phyloP scores from a whole-genome alignment of 2,797 vertebrate species.

The Rhabdophis nuchalis region DNA sequence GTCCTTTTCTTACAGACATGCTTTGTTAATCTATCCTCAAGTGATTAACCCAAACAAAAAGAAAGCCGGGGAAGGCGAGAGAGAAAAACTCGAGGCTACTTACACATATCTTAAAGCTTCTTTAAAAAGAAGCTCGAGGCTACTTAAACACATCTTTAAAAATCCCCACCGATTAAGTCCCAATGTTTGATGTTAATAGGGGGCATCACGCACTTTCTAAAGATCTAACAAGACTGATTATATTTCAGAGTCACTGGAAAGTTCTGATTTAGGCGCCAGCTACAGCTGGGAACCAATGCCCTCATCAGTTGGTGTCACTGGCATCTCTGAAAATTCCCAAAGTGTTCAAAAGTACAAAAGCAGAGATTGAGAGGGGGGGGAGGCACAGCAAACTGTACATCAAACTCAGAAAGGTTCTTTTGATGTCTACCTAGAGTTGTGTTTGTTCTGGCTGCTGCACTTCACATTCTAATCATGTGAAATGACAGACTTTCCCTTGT shows the following conservation, averaged over 20 bases:
- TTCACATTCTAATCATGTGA: conserved; percentile 46
- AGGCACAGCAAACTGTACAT: conserved; percentile 46
- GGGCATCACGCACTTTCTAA: conserved; percentile 1
- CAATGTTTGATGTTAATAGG: conserved; percentile 10
- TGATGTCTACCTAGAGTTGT: conserved; percentile 51
- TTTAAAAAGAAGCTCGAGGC: not conserved
- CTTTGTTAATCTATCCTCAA: not conserved
- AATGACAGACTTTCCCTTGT: conserved; percentile 44
- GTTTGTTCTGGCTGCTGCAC: conserved; percentile 32
- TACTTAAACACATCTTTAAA: conserved; percentile 21
- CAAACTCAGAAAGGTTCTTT: conserved; percentile 60
- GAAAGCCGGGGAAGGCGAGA: not conserved
- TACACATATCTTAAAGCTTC: not conserved
- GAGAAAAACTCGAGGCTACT: not conserved
- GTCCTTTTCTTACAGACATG: not conserved
- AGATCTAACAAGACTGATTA: conserved; percentile 31
- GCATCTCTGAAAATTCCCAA: conserved; percentile 44
- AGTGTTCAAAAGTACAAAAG: conserved; percentile 57
- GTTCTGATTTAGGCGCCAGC: conserved; percentile 29
- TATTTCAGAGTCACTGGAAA: conserved; percentile 42
- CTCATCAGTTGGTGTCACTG: conserved; percentile 48
- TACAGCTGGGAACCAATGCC: conserved; percentile 30
- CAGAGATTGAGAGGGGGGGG: conserved; percentile 34
- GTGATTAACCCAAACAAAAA: not conserved
- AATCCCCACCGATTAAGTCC: conserved; percentile 39